phyloP scores from a whole-genome alignment of 2,113 vertebrate species.

The Ameiurus melas region DNA sequence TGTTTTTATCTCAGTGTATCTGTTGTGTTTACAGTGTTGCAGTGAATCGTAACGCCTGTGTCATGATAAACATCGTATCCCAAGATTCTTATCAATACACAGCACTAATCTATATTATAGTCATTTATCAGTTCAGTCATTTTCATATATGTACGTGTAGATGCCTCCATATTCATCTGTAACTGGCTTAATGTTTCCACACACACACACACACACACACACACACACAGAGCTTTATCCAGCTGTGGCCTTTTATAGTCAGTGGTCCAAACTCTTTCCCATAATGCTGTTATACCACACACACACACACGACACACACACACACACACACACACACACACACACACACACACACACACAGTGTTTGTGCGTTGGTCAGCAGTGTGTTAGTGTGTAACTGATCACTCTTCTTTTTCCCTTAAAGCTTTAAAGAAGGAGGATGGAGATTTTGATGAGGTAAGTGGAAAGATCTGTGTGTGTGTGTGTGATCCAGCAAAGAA shows the following conservation, averaged over 20 bases:
- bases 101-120: neutral
- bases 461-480: constrained; percentile 46
- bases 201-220: neutral
- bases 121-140: neutral
- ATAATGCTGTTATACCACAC: neutral
- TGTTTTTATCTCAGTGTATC: too few relatives aligned
- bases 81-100: neutral
- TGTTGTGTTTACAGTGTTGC: too few relatives aligned
- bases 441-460: constrained; percentile 90
- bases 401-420: constrained; percentile 68
- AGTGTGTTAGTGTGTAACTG: neutral
- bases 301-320: neutral
- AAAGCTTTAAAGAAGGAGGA: constrained; percentile 97
- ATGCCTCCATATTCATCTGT: neutral
- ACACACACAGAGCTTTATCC: neutral
- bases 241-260: neutral
- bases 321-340: neutral
- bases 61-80: too few relatives aligned
- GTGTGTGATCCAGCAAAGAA: constrained; percentile 45
- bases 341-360: neutral
- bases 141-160: neutral
- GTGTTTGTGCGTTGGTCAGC: neutral
- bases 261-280: neutral
- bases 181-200: neutral
- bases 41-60: too few relatives aligned